Conservation (phyloP, 2,113 vertebrate species). For the Hydrolagus affinis region DNA sequence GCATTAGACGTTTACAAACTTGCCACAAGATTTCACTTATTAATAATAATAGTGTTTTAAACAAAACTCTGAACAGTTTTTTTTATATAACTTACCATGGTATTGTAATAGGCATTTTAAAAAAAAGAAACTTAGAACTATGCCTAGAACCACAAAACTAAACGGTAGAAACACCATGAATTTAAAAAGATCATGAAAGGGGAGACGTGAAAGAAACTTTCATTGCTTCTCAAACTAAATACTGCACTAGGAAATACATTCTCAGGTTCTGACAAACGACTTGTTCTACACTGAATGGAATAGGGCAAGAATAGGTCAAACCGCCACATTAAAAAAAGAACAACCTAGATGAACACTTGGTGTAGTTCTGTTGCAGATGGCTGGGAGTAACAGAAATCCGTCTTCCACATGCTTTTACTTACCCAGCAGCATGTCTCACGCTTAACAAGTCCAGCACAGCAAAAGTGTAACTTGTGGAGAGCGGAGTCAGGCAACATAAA, state of each 20-base stretch:
- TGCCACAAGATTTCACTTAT: neutral
- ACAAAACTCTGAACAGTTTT: no score
- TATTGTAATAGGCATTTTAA: neutral
- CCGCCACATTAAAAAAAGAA: neutral
- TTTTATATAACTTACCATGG: neutral
- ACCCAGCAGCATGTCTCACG: slow-evolving; percentile 62
- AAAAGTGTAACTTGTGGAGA: slow-evolving; percentile 41
- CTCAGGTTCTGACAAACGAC: neutral
- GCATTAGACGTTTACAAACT: neutral
- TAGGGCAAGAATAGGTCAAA: neutral
- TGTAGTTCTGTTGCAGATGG: neutral
- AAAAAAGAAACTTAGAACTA: neutral
- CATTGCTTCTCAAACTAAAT: neutral
- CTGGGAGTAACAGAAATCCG: slow-evolving; percentile 10
- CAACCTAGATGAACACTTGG: slow-evolving; percentile 6
- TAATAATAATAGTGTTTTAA: neutral
- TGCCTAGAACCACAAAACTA: neutral
- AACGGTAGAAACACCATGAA: neutral
- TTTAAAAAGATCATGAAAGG: neutral
- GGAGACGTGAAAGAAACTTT: neutral
- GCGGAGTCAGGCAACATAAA: slow-evolving; percentile 37
- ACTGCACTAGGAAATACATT: neutral
- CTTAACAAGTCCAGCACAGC: slow-evolving; percentile 42
- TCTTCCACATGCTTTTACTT: slow-evolving; percentile 51
- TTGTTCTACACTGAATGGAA: neutral